Base-by-base conservation (phyloP, 2,888 invertebrate genomes). In the Saturnia pavonia region DNA sequence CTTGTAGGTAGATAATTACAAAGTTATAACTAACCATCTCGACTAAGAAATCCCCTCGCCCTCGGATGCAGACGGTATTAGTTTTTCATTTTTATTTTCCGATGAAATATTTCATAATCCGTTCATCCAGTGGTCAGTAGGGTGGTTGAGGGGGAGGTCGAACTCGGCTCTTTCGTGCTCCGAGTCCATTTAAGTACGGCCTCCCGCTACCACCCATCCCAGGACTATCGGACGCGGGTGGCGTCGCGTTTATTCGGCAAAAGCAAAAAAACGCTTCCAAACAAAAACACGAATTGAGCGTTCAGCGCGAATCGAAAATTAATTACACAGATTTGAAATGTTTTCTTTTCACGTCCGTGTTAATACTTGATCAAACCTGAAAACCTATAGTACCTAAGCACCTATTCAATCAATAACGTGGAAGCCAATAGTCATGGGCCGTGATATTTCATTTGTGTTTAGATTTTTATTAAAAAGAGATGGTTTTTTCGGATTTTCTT, bases 91-190 rank as follows among this genome's bases (percentile, higher is more conserved):
- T 81, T 82, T 84, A 85, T 87, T 87, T 87, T 82, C 81, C 82
- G 80, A 87, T 88, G 85, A 88, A 89, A 89, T 90, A 89, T 91
- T 91, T 87, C 87, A 87, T 90, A 88, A 90, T 90, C 88, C 90
- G 85, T 86, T 89, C 87, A 87, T 87, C 87, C 86, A 87, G 84
- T 88, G 91, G 91, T 90, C 90, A 88, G 83, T 76, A 71, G 78
- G 78, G 80, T 75, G 74, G 80, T 78, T 77, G 74, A 75, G 57
- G 77, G 80, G 80, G 77, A 74, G 77, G 75, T 75, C 70, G 72
- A 75, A 75, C 80, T 79, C 76, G 80, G 80, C 87, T 83, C 85
- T 83, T 82, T 81, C 79, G 79, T 81, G 78, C 79, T 77, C 78
- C 77, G 83, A 85, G 85, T 89, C 83, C 86, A 87, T 88, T 90